Percentiles rank a stretch among this genome's conserved stretches.
Evolutionary conservation across 1,140 invertebrate genomes (phyloP).

Genomic region (Camponotus vicinus): DNA sequence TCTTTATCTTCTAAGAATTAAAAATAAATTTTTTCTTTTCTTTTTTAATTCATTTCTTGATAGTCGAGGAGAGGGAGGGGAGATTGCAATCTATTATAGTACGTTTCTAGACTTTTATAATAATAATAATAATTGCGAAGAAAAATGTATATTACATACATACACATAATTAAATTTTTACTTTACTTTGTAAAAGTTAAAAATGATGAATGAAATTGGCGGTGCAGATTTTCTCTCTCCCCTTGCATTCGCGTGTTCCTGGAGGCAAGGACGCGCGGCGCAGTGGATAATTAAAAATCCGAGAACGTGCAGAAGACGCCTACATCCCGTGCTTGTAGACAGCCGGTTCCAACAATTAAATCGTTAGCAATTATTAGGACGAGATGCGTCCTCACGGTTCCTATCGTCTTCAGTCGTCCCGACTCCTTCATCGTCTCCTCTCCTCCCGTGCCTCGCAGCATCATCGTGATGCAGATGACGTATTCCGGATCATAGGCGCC

Average conservation of each 20-base stretch:
- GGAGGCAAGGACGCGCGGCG: conserved; percentile 35
- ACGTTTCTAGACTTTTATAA: neutral
- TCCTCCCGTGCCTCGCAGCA: conserved; percentile 13
- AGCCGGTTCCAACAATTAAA: conserved; percentile 71
- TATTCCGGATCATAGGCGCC: conserved; percentile 30
- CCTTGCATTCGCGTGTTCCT: neutral
- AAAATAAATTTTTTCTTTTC: neutral
- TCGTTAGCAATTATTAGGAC: conserved; percentile 73
- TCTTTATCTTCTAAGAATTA: too few species aligned
- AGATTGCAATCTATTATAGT: too few species aligned
- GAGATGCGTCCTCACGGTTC: conserved; percentile 52
- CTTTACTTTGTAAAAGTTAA: neutral
- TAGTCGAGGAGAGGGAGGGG: too few species aligned
- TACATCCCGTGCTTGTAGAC: conserved; percentile 12
- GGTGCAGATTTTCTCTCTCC: neutral
- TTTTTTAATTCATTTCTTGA: too few species aligned
- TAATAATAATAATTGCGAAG: neutral
- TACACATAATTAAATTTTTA: neutral
- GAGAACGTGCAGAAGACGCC: conserved; percentile 7
- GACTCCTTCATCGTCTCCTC: neutral
- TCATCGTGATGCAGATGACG: conserved; percentile 35
- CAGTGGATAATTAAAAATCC: conserved; percentile 58
- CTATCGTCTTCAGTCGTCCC: conserved; percentile 10
- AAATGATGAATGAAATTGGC: neutral
- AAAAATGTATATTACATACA: too few species aligned